These are phyloP conservation scores for Muschampia plurimacula DNA, from an alignment of 2,888 invertebrate species.

Conservation along the genomic window DNA sequence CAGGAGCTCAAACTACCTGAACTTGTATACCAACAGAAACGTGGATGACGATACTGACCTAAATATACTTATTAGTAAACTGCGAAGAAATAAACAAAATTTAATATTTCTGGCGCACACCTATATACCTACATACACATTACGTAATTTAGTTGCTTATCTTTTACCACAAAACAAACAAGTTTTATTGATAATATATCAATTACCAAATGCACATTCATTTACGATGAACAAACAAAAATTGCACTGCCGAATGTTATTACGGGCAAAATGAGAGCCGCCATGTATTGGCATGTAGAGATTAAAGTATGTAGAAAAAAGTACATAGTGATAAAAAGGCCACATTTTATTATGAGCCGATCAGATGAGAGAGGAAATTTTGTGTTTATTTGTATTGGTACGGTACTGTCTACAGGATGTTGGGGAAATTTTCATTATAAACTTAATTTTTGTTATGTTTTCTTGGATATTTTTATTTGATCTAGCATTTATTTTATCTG, in stretches of 20 bases:
- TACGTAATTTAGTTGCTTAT: not conserved
- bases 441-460: not conserved
- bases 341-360: constrained; percentile 84
- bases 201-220: constrained; percentile 15
- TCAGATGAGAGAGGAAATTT: constrained; percentile 68
- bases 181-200: constrained; percentile 6
- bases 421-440: constrained; percentile 41
- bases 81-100: no score
- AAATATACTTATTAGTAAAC: no score
- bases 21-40: no score
- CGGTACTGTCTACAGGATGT: constrained; percentile 62
- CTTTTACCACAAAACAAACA: not conserved
- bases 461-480: not conserved
- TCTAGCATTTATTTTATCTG: not conserved
- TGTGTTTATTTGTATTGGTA: constrained; percentile 65
- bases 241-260: constrained; percentile 34
- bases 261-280: constrained; percentile 49
- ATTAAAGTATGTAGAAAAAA: constrained; percentile 81
- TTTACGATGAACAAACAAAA: constrained; percentile 40
- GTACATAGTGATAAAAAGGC: constrained; percentile 84
- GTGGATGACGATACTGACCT: no score
- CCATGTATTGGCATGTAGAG: constrained; percentile 58
- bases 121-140: not conserved
- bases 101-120: not conserved
- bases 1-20: no score